phyloP scores from a whole-genome alignment of 1,140 invertebrate genomes.

The Drosophila hydei region DNA sequence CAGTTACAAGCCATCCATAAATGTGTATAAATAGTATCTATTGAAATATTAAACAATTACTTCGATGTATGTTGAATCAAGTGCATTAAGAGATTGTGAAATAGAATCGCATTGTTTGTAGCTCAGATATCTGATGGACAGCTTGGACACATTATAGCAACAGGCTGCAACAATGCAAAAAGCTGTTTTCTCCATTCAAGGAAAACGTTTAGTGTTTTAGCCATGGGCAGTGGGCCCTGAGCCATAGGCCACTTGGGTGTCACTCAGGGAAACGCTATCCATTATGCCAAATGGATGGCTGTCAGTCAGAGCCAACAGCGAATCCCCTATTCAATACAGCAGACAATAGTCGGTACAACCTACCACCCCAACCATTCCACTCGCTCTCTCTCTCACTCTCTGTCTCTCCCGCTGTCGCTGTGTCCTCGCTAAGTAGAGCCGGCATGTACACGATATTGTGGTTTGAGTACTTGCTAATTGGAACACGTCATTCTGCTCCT shows the following conservation, averaged over 20 bases:
- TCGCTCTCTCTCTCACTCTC: background rate
- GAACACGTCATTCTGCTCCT: constrained; percentile 4
- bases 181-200: constrained; percentile 2
- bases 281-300: constrained; percentile 36
- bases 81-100: constrained; percentile 1
- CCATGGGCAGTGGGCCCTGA: background rate
- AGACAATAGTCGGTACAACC: background rate
- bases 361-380: background rate
- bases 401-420: background rate
- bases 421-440: background rate
- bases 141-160: background rate
- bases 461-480: constrained; percentile 16
- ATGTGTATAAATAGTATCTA: no score
- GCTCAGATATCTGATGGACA: constrained; percentile 8
- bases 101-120: constrained; percentile 5
- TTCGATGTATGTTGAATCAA: background rate
- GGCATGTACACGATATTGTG: background rate
- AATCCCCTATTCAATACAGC: background rate
- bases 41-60: background rate
- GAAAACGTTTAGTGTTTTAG: background rate
- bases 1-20: no score
- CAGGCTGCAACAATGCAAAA: background rate
- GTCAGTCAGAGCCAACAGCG: constrained; percentile 20
- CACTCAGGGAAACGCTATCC: constrained; percentile 34
- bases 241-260: constrained; percentile 20